phyloP scores from a whole-genome alignment of 2,113 vertebrate species.

The Cariama cristata region DNA sequence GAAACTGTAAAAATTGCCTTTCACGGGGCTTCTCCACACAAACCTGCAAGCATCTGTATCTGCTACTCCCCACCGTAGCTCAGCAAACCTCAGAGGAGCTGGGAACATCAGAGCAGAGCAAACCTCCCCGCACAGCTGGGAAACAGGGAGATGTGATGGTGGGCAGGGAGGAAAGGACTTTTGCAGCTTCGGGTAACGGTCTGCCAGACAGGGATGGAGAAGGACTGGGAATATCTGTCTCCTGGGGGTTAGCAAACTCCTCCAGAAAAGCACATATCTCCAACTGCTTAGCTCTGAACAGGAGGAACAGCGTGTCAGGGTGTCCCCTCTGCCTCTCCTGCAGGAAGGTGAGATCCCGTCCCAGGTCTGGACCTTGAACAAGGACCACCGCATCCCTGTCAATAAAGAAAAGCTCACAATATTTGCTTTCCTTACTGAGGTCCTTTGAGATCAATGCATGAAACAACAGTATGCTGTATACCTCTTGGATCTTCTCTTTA shows the following conservation, averaged over 20 bases:
- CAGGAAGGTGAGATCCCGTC: not conserved
- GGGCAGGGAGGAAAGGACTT: not conserved
- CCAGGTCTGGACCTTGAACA: not conserved
- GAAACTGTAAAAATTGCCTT: not conserved
- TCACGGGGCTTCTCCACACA: not conserved
- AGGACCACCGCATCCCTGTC: rapidly evolving
- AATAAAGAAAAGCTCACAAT: not conserved
- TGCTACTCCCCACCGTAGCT: not conserved
- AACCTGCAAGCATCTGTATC: not conserved
- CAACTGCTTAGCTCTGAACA: not conserved
- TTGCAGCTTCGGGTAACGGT: not conserved
- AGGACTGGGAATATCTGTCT: not conserved
- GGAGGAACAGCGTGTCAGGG: not conserved
- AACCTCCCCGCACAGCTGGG: not conserved
- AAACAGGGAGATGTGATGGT: not conserved
- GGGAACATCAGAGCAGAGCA: not conserved
- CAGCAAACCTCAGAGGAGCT: not conserved
- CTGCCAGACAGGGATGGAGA: not conserved
- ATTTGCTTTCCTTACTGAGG: not conserved
- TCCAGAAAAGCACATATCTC: not conserved
- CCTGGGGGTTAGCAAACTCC: not conserved
- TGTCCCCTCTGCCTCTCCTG: not conserved
- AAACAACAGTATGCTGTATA: not conserved
- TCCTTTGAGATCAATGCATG: not conserved
- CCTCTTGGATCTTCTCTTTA: not conserved